phyloP scores from a whole-genome alignment of 2,113 vertebrate species.

The Scomber japonicus region DNA sequence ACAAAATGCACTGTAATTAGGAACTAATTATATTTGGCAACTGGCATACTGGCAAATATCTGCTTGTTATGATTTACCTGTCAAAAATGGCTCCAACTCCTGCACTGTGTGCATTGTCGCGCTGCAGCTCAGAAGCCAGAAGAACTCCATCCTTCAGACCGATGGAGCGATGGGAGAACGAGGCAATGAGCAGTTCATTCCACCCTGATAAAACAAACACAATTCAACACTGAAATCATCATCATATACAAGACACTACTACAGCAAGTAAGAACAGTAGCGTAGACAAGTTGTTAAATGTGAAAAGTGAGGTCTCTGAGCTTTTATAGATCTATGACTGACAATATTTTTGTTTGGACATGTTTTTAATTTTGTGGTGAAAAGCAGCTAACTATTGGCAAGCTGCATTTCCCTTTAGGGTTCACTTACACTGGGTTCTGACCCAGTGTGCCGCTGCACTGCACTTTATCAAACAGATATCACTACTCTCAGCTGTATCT shows the following conservation, averaged over 20 bases:
- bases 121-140: conserved; percentile 91
- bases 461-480: not conserved
- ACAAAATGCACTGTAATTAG: not conserved
- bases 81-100: conserved; percentile 94
- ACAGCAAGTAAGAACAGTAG: too few relatives aligned
- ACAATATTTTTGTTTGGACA: too few relatives aligned
- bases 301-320: too few relatives aligned
- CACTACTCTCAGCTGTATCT: too few relatives aligned
- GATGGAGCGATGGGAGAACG: conserved; percentile 94
- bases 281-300: too few relatives aligned
- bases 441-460: not conserved
- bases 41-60: not conserved
- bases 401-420: not conserved
- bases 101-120: conserved; percentile 88
- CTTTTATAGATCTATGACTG: too few relatives aligned
- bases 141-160: conserved; percentile 92
- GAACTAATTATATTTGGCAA: not conserved
- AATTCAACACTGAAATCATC: not conserved
- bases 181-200: conserved; percentile 95
- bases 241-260: too few relatives aligned
- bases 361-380: too few relatives aligned
- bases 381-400: not conserved
- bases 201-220: conserved; percentile 83
- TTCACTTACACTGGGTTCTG: conserved; percentile 6
- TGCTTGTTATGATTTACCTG: conserved; percentile 77